Evolutionary conservation across 2,113 vertebrate species (phyloP).

Genomic region (Platysteira castanea): DNA sequence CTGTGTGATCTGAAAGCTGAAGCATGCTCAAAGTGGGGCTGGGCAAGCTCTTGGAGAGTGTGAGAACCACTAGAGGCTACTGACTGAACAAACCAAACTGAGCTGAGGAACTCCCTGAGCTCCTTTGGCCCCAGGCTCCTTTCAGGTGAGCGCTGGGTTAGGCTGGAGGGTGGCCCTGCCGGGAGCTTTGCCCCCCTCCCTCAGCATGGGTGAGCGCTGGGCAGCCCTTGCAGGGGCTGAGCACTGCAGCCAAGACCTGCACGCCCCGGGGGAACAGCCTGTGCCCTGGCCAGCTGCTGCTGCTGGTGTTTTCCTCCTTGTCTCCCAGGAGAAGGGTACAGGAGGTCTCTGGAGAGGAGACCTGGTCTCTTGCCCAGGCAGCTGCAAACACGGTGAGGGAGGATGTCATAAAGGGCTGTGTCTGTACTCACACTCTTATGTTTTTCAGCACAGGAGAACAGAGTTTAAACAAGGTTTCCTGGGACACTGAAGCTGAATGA

Average conservation of each 20-base stretch:
- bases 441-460: neutral
- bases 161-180: neutral
- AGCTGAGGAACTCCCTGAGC: neutral
- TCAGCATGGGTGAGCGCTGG: accelerated
- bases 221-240: neutral
- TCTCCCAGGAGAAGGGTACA: neutral
- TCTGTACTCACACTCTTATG: accelerated
- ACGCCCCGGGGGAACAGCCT: accelerated
- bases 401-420: neutral
- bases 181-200: neutral
- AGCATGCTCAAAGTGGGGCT: neutral
- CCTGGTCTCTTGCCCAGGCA: neutral
- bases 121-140: neutral
- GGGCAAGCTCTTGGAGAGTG: neutral
- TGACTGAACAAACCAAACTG: neutral
- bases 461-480: neutral
- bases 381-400: neutral
- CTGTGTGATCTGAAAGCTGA: neutral
- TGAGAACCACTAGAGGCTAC: neutral
- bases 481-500: accelerated
- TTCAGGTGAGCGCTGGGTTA: neutral
- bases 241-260: neutral
- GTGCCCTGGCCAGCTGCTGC: neutral
- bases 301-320: neutral
- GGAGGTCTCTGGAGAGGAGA: neutral